Evolutionary conservation across 2,888 invertebrate species (phyloP).

Genomic region (Therioaphis trifolii): DNA sequence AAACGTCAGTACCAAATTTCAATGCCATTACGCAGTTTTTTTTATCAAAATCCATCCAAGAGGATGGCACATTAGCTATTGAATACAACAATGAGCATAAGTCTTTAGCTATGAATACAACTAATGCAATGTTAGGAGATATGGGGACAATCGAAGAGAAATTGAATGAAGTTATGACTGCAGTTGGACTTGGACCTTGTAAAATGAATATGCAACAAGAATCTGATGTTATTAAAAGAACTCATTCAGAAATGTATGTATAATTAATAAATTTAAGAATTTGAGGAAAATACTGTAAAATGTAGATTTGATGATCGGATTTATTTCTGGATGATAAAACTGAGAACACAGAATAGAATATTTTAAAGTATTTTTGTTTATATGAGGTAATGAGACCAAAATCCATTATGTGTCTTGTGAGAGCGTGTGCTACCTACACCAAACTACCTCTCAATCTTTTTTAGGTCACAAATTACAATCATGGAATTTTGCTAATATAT

Average conservation of each 20-base stretch:
- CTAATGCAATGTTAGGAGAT: slow-evolving; percentile 22
- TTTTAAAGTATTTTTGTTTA: no score
- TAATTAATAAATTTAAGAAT: neutral
- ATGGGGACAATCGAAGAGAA: slow-evolving; percentile 39
- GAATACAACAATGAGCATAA: slow-evolving; percentile 68
- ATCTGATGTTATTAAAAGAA: slow-evolving; percentile 48
- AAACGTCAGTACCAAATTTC: slow-evolving; percentile 55
- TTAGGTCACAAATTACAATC: no score
- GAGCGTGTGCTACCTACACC: no score
- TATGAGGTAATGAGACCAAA: no score
- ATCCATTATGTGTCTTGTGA: no score
- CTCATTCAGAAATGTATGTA: slow-evolving; percentile 51
- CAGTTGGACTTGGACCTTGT: slow-evolving; percentile 30
- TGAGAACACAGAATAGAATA: no score
- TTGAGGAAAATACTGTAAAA: neutral
- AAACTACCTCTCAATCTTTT: no score
- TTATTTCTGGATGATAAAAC: no score
- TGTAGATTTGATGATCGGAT: no score
- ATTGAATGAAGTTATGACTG: slow-evolving; percentile 48
- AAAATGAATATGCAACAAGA: slow-evolving; percentile 33
- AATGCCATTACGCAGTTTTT: slow-evolving; percentile 55
- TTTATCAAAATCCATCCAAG: slow-evolving; percentile 57
- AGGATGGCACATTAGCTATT: slow-evolving; percentile 51
- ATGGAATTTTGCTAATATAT: no score
- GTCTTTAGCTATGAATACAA: slow-evolving; percentile 41